Conservation (phyloP, 2,888 invertebrate species). For the Plagodis dolabraria region DNA sequence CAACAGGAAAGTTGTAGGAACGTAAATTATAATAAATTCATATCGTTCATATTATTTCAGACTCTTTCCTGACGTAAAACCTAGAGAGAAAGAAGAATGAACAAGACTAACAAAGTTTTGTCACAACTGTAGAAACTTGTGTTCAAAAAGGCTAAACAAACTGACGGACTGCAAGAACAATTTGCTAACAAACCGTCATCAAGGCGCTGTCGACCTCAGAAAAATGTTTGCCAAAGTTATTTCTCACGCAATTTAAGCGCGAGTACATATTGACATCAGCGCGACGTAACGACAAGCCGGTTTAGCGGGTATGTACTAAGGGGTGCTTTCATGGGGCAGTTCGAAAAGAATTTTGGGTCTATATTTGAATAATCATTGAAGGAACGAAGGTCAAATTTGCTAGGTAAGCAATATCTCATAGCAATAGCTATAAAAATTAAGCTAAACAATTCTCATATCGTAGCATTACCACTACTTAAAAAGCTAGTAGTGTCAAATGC, state of each 20-base stretch:
- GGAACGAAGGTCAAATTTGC: no score
- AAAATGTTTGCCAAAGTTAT: slow-evolving; percentile 41
- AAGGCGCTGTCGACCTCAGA: slow-evolving; percentile 31
- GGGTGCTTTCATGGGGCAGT: not conserved
- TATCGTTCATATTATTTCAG: no score
- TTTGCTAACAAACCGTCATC: slow-evolving; percentile 43
- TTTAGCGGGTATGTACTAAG: slow-evolving; percentile 22
- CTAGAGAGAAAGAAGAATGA: not conserved
- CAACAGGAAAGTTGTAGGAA: no score
- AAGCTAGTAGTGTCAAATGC: no score
- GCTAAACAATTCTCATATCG: no score
- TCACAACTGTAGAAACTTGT: slow-evolving; percentile 13
- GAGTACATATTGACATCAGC: slow-evolving; percentile 50
- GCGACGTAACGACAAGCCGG: slow-evolving; percentile 43
- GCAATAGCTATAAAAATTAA: no score
- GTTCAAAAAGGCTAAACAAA: slow-evolving; percentile 15
- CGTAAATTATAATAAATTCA: no score
- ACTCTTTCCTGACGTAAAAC: no score
- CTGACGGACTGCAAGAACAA: slow-evolving; percentile 19
- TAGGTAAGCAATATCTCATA: no score
- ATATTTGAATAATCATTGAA: not conserved
- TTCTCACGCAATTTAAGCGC: slow-evolving; percentile 54
- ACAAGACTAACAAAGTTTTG: slow-evolving; percentile 9
- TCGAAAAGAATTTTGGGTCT: not conserved
- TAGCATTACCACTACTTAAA: no score